A percentile compares a stretch with the other conserved stretches of the same genome.
phyloP scores from a whole-genome alignment of 2,797 vertebrate species.

The Nannoperca obscura region DNA sequence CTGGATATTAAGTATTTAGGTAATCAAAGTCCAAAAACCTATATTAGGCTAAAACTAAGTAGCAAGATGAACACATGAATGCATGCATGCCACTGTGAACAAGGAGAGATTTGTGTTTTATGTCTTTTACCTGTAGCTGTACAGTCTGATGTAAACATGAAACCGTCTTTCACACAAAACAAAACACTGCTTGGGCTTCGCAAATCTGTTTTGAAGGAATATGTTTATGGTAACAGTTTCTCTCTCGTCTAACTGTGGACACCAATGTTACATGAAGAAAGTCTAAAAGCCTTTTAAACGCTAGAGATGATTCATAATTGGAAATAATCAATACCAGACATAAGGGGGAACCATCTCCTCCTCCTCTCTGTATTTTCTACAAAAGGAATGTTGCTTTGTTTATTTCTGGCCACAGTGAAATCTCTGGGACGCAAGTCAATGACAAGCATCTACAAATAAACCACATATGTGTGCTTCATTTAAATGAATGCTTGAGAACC shows the following conservation, averaged over 20 bases:
- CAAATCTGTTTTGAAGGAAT: not conserved
- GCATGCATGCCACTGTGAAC: not conserved
- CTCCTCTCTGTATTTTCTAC: not conserved
- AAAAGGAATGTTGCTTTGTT: slow-evolving; percentile 13
- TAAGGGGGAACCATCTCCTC: not conserved
- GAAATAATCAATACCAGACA: slow-evolving; percentile 13
- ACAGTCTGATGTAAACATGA: slow-evolving; percentile 10
- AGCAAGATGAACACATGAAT: not conserved
- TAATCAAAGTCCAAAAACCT: not conserved
- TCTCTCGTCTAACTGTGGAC: not conserved
- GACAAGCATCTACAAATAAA: slow-evolving; percentile 17
- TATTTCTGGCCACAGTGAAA: slow-evolving; percentile 16
- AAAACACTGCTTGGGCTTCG: not conserved
- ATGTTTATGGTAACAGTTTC: not conserved
- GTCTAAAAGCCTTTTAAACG: slow-evolving; percentile 2
- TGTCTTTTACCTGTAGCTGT: not conserved
- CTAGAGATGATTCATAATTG: slow-evolving; percentile 20
- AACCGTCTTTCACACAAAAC: not conserved
- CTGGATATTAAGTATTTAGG: not conserved
- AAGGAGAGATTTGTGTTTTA: not conserved
- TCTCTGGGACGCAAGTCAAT: slow-evolving; percentile 19
- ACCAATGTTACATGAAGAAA: not conserved
- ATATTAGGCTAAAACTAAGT: not conserved
- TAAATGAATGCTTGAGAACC: slow-evolving; percentile 13
- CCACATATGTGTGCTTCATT: not conserved